phyloP scores from a whole-genome alignment of 2,888 invertebrate genomes.

The Galeruca laticollis region DNA sequence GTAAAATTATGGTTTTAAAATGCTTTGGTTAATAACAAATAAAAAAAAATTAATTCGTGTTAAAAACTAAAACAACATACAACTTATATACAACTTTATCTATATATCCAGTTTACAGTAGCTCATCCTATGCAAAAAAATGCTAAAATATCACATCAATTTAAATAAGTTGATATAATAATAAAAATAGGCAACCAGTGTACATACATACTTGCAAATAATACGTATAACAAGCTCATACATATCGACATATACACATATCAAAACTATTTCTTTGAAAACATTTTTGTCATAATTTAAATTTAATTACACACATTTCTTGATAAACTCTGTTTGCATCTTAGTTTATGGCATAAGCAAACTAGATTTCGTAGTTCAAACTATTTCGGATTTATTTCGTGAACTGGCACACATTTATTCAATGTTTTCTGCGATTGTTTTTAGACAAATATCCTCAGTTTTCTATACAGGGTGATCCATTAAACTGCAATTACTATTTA shows the following conservation, averaged over 20 bases:
- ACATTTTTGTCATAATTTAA: neutral
- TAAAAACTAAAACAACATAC: slow-evolving; percentile 18
- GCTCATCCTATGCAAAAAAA: slow-evolving; percentile 55
- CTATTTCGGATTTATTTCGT: no score
- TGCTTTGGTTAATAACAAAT: neutral
- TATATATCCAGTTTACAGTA: slow-evolving; percentile 55
- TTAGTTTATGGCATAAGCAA: no score
- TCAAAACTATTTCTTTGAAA: neutral
- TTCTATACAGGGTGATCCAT: no score
- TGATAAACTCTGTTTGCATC: no score
- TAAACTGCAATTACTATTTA: no score
- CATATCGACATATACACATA: slow-evolving; percentile 16
- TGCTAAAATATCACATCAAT: neutral
- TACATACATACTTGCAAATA: slow-evolving; percentile 60
- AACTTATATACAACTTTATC: slow-evolving; percentile 19
- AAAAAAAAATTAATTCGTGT: neutral
- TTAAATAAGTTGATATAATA: slow-evolving; percentile 43
- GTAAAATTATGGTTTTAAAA: neutral
- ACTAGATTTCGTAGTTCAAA: no score
- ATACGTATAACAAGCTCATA: slow-evolving; percentile 35
- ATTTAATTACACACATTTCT: neutral
- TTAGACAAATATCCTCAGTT: no score
- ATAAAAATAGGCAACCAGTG: slow-evolving; percentile 58
- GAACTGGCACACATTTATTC: no score
- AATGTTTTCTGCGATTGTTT: no score